Evolutionary conservation across 2,888 invertebrate species (phyloP).

Genomic region (Muschampia plurimacula): DNA sequence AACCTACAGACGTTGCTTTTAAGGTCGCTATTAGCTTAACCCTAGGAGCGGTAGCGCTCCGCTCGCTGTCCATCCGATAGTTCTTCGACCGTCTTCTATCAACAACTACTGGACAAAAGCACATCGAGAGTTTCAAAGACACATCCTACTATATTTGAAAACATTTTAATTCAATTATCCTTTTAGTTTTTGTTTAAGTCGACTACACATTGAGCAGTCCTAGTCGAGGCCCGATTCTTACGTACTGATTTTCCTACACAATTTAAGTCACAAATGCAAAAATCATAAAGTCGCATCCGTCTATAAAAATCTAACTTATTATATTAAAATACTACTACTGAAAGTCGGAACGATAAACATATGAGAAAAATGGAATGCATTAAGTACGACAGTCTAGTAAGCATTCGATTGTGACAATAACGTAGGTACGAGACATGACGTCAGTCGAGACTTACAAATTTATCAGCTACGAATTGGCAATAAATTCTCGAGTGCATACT

Average conservation of each 20-base stretch:
- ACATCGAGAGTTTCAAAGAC: constrained; percentile 83
- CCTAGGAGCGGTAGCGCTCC: constrained; percentile 72
- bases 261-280: constrained; percentile 59
- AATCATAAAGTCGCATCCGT: constrained; percentile 63
- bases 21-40: constrained; percentile 73
- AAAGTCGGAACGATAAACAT: constrained; percentile 60
- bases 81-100: constrained; percentile 61
- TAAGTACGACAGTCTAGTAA: constrained; percentile 82
- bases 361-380: constrained; percentile 80
- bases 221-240: constrained; percentile 69
- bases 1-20: constrained; percentile 73
- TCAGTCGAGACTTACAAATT: constrained; percentile 75
- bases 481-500: constrained; percentile 70
- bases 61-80: constrained; percentile 39
- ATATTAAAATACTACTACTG: constrained; percentile 45
- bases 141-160: constrained; percentile 79
- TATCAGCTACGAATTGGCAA: constrained; percentile 58
- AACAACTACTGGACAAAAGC: constrained; percentile 80
- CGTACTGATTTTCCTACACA: constrained; percentile 44
- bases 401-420: constrained; percentile 64
- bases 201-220: constrained; percentile 82
- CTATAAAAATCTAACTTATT: constrained; percentile 71
- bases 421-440: constrained; percentile 59
- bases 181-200: constrained; percentile 57
- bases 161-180: constrained; percentile 63